These are phyloP conservation scores for Gnathonemus echidnorhynchus DNA, from an alignment of 2,113 vertebrate species.

Conservation along the genomic window DNA sequence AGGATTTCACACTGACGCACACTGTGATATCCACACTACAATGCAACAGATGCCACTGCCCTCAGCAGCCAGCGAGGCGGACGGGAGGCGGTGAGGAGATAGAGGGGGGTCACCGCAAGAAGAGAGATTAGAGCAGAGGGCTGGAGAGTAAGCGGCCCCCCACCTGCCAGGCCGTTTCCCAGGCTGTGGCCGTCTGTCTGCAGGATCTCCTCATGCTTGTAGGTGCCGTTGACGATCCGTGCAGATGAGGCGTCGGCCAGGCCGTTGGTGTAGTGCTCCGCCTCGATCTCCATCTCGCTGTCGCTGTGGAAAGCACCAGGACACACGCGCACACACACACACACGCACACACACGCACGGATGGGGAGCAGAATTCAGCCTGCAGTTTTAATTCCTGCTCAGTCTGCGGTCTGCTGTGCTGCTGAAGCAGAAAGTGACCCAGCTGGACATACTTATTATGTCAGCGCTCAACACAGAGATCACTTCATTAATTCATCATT, in stretches of 20 bases:
- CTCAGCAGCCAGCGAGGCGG: not conserved
- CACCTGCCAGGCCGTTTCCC: constrained; percentile 70
- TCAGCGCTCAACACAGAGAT: not conserved
- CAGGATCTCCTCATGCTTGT: constrained; percentile 89
- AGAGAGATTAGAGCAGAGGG: not conserved
- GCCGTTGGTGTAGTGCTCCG: constrained; percentile 90
- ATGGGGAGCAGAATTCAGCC: not conserved
- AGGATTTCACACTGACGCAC: not conserved
- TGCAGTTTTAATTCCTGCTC: not conserved
- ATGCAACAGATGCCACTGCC: not conserved
- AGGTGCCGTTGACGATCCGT: constrained; percentile 91
- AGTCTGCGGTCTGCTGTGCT: not conserved
- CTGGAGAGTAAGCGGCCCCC: not conserved
- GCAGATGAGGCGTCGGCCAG: constrained; percentile 79
- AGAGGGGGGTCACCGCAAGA: not conserved
- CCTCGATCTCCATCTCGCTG: constrained; percentile 96
- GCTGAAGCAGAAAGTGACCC: not conserved
- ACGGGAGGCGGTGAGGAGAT: not conserved
- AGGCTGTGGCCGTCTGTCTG: constrained; percentile 89
- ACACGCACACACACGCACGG: not conserved
- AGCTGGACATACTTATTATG: not conserved
- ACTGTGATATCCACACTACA: not conserved
- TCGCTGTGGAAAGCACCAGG: constrained; percentile 58
- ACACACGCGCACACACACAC: not conserved
- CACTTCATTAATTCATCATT: constrained; percentile 4